Evolutionary conservation across 2,888 invertebrate genomes (phyloP).

Genomic region (Crematogaster levior): DNA sequence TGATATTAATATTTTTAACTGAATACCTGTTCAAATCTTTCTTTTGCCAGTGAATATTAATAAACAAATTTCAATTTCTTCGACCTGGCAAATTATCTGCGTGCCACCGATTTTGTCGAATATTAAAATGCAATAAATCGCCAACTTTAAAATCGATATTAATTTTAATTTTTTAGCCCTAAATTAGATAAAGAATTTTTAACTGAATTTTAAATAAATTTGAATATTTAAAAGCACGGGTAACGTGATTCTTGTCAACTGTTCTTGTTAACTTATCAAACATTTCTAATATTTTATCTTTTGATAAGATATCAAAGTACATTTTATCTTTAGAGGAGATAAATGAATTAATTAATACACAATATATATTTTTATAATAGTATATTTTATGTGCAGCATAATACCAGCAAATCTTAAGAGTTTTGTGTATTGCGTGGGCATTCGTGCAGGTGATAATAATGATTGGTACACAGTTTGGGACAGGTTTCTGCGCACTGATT

Average conservation of each 20-base stretch:
- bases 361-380: neutral
- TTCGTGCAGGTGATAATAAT: conserved; percentile 88
- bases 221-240: neutral
- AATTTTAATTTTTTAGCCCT: too few relatives aligned
- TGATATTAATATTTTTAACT: neutral
- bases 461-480: conserved; percentile 90
- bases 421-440: conserved; percentile 91
- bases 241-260: neutral
- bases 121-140: too few relatives aligned
- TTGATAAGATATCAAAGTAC: neutral
- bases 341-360: neutral
- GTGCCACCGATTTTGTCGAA: too few relatives aligned
- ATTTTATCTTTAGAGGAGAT: neutral
- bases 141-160: too few relatives aligned
- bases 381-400: conserved; percentile 37
- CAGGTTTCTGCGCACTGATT: conserved; percentile 87
- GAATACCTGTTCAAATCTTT: too few relatives aligned
- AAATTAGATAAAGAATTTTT: too few relatives aligned
- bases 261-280: neutral
- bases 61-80: too few relatives aligned
- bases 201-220: neutral
- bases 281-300: neutral
- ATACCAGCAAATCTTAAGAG: conserved; percentile 87
- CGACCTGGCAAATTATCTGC: too few relatives aligned
- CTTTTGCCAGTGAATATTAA: too few relatives aligned